These are phyloP conservation scores for Trissolcus brochymenae DNA, from an alignment of 2,888 invertebrate genomes.

Conservation along the genomic window DNA sequence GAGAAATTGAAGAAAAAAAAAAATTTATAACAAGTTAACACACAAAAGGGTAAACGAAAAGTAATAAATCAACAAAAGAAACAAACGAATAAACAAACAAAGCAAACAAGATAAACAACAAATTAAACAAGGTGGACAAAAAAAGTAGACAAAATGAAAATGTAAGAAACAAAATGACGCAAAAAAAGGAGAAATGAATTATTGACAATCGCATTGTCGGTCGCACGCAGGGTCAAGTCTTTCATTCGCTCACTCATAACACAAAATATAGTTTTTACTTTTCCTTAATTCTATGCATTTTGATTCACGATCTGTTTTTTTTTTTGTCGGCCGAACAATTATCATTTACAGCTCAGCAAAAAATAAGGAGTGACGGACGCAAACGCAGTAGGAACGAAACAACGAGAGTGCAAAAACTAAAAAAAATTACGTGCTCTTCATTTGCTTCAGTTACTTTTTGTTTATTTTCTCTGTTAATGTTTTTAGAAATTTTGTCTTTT, in stretches of 20 bases:
- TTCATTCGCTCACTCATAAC: slow-evolving; percentile 2
- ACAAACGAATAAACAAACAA: too few species aligned
- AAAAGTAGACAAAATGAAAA: too few species aligned
- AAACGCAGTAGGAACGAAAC: slow-evolving; percentile 16
- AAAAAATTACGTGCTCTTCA: neutral
- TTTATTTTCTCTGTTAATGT: neutral
- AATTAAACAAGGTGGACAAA: neutral
- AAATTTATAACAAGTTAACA: too few species aligned
- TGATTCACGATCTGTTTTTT: slow-evolving; percentile 1
- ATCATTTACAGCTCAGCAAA: neutral
- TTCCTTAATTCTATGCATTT: neutral
- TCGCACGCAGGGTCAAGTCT: neutral
- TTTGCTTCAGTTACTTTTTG: neutral
- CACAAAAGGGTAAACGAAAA: too few species aligned
- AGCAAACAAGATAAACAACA: neutral
- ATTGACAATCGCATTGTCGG: slow-evolving; percentile 30
- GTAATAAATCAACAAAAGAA: too few species aligned
- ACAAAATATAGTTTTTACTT: neutral
- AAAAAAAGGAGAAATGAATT: too few species aligned
- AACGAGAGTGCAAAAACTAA: neutral
- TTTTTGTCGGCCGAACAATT: slow-evolving; percentile 7
- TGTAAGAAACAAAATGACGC: too few species aligned
- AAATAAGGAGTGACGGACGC: slow-evolving; percentile 44
- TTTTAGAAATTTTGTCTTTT: slow-evolving; percentile 4
- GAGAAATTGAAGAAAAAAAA: slow-evolving; percentile 24